Conservation (phyloP, 2,797 vertebrate species). For the Ctenopoma multispine region DNA sequence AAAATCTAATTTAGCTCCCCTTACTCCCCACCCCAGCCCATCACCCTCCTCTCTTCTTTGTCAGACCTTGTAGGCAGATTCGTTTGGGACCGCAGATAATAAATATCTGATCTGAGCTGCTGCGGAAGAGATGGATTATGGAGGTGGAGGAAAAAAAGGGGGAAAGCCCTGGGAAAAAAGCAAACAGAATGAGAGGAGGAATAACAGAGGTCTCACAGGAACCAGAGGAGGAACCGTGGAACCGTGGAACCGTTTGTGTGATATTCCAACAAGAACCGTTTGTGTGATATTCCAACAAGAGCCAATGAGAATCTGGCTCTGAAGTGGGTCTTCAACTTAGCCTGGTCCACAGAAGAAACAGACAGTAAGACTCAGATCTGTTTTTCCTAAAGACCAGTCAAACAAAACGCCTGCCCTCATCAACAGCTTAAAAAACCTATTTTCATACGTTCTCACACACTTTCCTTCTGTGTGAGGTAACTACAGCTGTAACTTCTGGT, state of each 20-base stretch:
- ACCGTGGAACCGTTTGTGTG: not conserved
- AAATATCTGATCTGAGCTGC: conserved; percentile 58
- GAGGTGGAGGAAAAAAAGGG: not conserved
- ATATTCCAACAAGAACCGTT: not conserved
- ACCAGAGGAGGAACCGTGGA: not conserved
- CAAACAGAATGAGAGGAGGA: conserved; percentile 2
- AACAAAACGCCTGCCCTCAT: too few relatives aligned
- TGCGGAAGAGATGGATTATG: conserved; percentile 37
- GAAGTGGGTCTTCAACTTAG: too few relatives aligned
- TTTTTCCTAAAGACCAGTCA: too few relatives aligned
- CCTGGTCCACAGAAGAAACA: too few relatives aligned
- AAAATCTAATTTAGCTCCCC: conserved; percentile 72
- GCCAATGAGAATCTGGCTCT: too few relatives aligned
- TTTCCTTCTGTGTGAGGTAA: too few relatives aligned
- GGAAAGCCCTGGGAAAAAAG: conserved; percentile 6
- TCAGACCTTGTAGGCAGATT: conserved; percentile 72
- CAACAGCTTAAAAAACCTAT: too few relatives aligned
- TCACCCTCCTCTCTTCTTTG: conserved; percentile 16
- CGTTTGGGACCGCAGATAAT: conserved; percentile 62
- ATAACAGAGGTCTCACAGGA: not conserved
- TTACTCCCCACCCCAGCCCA: not conserved
- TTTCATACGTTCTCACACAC: too few relatives aligned
- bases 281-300: not conserved
- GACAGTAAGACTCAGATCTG: too few relatives aligned
- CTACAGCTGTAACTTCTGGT: too few relatives aligned